phyloP scores from a whole-genome alignment of 2,113 vertebrate genomes.

The Oplegnathus fasciatus region DNA sequence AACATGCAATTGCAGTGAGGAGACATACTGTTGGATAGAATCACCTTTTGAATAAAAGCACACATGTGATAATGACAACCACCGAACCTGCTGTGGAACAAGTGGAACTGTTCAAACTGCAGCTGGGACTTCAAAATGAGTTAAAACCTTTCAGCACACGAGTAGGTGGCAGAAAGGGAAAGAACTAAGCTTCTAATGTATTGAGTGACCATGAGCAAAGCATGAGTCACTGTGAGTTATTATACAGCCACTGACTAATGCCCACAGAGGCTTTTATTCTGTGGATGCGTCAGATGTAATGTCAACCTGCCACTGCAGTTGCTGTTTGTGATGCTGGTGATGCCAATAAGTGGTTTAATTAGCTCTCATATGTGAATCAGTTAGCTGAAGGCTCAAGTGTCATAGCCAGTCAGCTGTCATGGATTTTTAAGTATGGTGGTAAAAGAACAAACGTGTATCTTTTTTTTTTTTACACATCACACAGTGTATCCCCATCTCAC shows the following conservation, averaged over 20 bases:
- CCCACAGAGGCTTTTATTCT: conserved; percentile 55
- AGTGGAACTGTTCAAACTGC: neutral
- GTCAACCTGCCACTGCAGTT: conserved; percentile 46
- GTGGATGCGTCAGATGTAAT: conserved; percentile 66
- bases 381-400: conserved; percentile 12
- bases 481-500: conserved; percentile 77
- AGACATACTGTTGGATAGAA: neutral
- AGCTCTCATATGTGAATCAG: conserved; percentile 51
- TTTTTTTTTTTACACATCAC: neutral
- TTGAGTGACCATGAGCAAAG: conserved; percentile 58
- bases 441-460: neutral
- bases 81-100: neutral
- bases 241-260: conserved; percentile 68
- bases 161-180: conserved; percentile 55
- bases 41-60: neutral
- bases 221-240: conserved; percentile 68
- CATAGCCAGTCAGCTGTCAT: too few species aligned
- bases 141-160: conserved; percentile 1
- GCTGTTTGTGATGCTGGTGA: conserved; percentile 31
- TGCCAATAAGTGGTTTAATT: conserved; percentile 53
- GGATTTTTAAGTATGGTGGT: neutral
- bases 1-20: conserved; percentile 43
- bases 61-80: neutral
- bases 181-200: conserved; percentile 12
- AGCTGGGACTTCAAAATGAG: conserved; percentile 22